Evolutionary conservation across 2,888 invertebrate species (phyloP), one percentile per base, ranked within the genome.

Genomic region (Caenorhabditis sulstoni): DNA sequence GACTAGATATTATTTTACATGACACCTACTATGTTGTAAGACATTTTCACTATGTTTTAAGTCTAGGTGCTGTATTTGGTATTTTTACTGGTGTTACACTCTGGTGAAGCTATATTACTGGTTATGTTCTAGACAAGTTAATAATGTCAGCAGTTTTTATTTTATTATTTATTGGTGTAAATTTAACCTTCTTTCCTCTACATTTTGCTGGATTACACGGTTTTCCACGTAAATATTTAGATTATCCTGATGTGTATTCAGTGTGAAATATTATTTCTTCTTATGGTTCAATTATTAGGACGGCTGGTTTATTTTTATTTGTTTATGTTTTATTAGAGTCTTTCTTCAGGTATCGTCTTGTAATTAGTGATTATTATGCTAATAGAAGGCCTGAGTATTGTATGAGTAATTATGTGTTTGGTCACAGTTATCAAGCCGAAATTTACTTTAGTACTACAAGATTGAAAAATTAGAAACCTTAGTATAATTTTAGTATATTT

Each of bases 1-100:
- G 94, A 14, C 92, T 95, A 92, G 94, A 95, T 92, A 93, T 94
- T 91, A 92, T 93, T 77, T 81, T 94, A 12, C 94, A 95, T 92
- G 94, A 95, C 90, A 94, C 94, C n/a, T 94, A 94, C 90, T 95
- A 94, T 93, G 94, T 94, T 61, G 94, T 94, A 41, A 94, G 94
- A 4, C 94, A 95, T 91, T 95, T 95, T 88, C 94, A 95, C 90
- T 94, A 94, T 93, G 94, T 94, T 0, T 86, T 94, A 88, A 94
- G 94, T 3, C 94, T 94, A 92, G 94, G 94, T 84, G 94, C 94
- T 3, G 94, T 94, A 87, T 94, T 94, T 92, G 93, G 94, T 49
- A 94, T 94, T 93, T 93, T 95, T 92, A 93, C 92, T 44, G 94
- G 94, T 85, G 93, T 94, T 91, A 92, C 93, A 90, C 93, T 94